Evolutionary conservation across 2,113 vertebrate species (phyloP).

Genomic region (Saimiri boliviensis): DNA sequence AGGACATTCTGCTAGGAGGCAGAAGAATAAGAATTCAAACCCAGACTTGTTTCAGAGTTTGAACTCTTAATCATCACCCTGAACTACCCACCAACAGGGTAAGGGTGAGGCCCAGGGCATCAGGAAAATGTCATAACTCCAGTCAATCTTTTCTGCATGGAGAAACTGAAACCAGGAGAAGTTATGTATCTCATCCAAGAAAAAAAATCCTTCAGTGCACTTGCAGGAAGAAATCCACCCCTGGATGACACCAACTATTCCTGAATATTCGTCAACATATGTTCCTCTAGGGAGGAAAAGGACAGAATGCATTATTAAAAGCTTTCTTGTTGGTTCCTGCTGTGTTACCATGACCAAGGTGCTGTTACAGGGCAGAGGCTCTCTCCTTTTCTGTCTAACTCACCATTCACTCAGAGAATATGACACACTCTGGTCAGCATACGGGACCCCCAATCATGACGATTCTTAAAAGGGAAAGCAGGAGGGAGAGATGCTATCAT

Average conservation of each 20-base stretch:
- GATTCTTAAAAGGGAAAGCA: not conserved
- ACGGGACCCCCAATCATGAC: not conserved
- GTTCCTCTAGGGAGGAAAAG: not conserved
- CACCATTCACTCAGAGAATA: not conserved
- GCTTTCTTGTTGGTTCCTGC: not conserved
- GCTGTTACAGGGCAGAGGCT: not conserved
- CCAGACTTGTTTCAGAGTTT: not conserved
- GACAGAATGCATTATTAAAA: not conserved
- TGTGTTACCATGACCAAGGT: not conserved
- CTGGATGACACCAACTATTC: not conserved
- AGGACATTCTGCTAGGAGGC: not conserved
- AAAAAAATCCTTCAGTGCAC: not conserved
- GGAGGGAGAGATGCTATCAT: not conserved
- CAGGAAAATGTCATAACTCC: not conserved
- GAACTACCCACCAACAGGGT: not conserved
- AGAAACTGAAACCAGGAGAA: not conserved
- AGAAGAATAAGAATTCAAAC: not conserved
- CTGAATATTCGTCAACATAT: not conserved
- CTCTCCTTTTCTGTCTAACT: not conserved
- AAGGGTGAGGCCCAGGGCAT: not conserved
- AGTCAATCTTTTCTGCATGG: not conserved
- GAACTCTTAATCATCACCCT: not conserved
- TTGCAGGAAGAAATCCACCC: constrained; percentile 13
- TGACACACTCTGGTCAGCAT: not conserved
- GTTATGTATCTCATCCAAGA: not conserved